These are phyloP conservation scores for Megaceryle alcyon DNA, from an alignment of 2,797 vertebrate genomes.

Conservation along the genomic window DNA sequence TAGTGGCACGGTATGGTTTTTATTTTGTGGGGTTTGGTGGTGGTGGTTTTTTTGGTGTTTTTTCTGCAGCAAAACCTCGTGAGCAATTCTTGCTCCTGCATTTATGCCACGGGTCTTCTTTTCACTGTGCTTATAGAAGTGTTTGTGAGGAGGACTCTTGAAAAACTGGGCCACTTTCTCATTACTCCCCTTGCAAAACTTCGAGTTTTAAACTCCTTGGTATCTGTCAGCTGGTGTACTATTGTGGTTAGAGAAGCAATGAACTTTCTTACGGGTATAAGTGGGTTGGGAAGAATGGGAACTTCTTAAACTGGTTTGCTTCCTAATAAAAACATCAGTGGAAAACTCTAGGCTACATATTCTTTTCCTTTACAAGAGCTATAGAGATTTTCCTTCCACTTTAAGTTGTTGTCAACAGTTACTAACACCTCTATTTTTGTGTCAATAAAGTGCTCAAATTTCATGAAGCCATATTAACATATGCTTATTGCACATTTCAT, in stretches of 20 bases:
- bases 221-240: not conserved
- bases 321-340: not conserved
- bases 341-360: not conserved
- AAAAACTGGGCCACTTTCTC: not conserved
- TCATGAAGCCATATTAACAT: not conserved
- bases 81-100: not conserved
- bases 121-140: not conserved
- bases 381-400: not conserved
- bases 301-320: not conserved
- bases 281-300: not conserved
- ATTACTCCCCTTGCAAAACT: not conserved
- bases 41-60: not conserved
- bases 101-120: not conserved
- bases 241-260: not conserved
- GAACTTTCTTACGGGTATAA: not conserved
- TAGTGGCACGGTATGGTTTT: not conserved
- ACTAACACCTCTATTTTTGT: not conserved
- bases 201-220: rapidly evolving
- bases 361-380: not conserved
- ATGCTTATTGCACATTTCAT: not conserved
- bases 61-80: not conserved
- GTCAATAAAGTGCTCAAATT: not conserved
- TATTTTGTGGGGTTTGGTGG: not conserved
- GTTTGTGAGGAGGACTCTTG: not conserved
- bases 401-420: not conserved